Evolutionary conservation across 1,140 invertebrate genomes (phyloP).

Genomic region (Neodiprion lecontei): DNA sequence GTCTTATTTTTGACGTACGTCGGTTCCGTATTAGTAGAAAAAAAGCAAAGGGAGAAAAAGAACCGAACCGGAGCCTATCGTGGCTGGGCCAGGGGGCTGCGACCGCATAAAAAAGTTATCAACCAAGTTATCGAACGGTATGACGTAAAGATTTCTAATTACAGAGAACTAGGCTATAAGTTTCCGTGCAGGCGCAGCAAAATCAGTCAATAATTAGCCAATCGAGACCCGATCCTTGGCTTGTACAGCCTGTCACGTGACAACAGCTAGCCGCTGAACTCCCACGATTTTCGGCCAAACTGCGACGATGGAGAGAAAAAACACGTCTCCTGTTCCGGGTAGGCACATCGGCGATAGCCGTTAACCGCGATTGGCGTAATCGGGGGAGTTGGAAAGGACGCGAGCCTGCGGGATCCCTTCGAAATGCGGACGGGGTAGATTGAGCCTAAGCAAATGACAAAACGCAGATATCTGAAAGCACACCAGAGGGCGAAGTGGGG

Average conservation of each 20-base stretch:
- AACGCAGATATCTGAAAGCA: constrained; percentile 37
- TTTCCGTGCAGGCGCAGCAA: too few relatives aligned
- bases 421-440: constrained; percentile 43
- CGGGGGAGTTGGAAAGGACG: constrained; percentile 7
- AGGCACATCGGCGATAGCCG: constrained; percentile 40
- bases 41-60: too few relatives aligned
- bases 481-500: background rate
- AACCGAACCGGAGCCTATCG: background rate
- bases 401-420: constrained; percentile 44
- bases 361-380: too few relatives aligned
- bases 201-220: too few relatives aligned
- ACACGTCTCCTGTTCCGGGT: too few relatives aligned
- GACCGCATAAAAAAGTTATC: background rate
- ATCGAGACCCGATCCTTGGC: background rate
- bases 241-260: background rate
- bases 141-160: constrained; percentile 1
- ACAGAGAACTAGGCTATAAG: background rate
- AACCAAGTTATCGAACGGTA: background rate
- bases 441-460: constrained; percentile 58
- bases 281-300: too few relatives aligned
- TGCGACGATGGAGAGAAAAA: too few relatives aligned
- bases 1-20: background rate
- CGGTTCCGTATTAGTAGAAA: background rate
- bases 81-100: background rate
- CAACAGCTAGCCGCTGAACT: background rate